phyloP scores from a whole-genome alignment of 2,797 vertebrate genomes.

The Momotus momota region DNA sequence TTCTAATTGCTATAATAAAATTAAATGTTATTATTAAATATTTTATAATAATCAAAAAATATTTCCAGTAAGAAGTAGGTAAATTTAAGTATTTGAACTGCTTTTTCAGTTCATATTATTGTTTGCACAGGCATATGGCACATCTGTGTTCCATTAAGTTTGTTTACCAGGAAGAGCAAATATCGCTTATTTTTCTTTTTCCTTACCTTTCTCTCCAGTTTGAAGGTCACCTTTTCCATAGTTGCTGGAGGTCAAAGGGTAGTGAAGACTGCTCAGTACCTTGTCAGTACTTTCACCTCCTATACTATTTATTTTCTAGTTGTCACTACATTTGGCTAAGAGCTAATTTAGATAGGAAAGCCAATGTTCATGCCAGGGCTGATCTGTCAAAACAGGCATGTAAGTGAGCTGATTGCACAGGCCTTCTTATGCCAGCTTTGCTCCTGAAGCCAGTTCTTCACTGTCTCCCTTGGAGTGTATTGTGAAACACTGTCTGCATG shows the following conservation, averaged over 20 bases:
- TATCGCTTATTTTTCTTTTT: not conserved
- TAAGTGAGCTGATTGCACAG: conserved; percentile 1
- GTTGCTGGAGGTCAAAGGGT: not conserved
- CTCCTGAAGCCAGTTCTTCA: not conserved
- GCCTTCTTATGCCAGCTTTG: not conserved
- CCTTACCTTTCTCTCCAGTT: not conserved
- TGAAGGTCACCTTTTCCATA: not conserved
- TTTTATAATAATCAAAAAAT: not conserved
- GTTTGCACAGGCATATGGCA: not conserved
- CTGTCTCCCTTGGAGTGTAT: not conserved
- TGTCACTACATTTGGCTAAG: not conserved
- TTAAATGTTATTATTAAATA: not conserved
- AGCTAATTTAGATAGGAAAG: conserved; percentile 16
- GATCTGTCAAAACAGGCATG: conserved; percentile 38
- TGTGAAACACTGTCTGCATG: not conserved
- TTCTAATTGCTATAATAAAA: conserved; percentile 7
- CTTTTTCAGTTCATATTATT: not conserved
- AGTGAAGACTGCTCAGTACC: not conserved
- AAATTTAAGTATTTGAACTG: not conserved
- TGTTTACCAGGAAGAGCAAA: not conserved
- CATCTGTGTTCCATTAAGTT: not conserved
- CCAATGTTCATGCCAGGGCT: not conserved
- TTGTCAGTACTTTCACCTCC: not conserved
- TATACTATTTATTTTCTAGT: not conserved
- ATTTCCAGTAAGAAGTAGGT: not conserved